Percentiles rank a stretch among this genome's conserved stretches.
phyloP scores from a whole-genome alignment of 2,797 vertebrate genomes.

The Chaetodon trifasciatus region DNA sequence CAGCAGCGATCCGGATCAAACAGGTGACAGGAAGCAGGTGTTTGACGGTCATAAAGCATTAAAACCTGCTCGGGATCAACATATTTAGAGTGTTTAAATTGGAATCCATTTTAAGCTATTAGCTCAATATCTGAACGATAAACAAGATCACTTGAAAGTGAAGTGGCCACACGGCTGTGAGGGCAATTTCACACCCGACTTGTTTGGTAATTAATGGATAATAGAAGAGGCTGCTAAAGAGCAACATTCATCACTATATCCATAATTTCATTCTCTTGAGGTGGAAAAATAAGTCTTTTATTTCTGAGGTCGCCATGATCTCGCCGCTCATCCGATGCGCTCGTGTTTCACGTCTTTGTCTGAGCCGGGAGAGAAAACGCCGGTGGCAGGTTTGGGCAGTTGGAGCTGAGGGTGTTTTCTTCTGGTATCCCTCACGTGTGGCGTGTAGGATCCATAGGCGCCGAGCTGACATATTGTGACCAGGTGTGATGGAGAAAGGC shows the following conservation, averaged over 20 bases:
- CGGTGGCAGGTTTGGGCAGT: constrained; percentile 6
- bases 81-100: constrained; percentile 39
- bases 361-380: background rate
- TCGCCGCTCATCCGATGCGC: background rate
- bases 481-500: constrained; percentile 64
- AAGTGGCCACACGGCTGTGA: constrained; percentile 30
- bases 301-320: constrained; percentile 50
- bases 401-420: constrained; percentile 7
- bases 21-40: constrained; percentile 21
- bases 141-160: constrained; percentile 48
- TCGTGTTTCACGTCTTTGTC: constrained; percentile 43
- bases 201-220: constrained; percentile 65
- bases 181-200: constrained; percentile 72
- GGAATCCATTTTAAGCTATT: constrained; percentile 50
- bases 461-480: constrained; percentile 66
- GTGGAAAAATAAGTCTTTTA: constrained; percentile 34
- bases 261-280: constrained; percentile 53
- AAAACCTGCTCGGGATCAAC: constrained; percentile 16
- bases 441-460: constrained; percentile 26
- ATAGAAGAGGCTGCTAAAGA: constrained; percentile 62
- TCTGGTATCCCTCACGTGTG: constrained; percentile 24
- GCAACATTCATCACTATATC: constrained; percentile 58
- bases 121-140: constrained; percentile 51
- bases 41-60: constrained; percentile 10
- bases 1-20: constrained; percentile 25